Base-by-base conservation (phyloP, 1,140 invertebrate genomes). In the Halesus radiatus region DNA sequence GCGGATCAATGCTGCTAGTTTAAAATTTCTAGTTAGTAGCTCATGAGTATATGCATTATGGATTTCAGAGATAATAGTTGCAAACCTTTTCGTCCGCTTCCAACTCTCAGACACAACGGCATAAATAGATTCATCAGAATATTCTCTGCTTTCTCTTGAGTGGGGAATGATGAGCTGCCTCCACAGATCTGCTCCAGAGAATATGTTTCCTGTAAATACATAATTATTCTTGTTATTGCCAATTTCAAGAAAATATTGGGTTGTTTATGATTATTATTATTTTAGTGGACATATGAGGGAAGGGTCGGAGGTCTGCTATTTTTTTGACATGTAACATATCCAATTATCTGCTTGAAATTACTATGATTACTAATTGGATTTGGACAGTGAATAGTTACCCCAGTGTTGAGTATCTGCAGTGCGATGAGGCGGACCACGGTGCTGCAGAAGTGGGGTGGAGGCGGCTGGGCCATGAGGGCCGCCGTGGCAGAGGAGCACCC, bases 111-210 rank as follows among this genome's bases (percentile, higher is more conserved):
- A 90, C 98, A 99, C 64, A 99, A 90, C 2, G 98, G 98, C 90
- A 99, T 95, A 52, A 99, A 93, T 78, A 99, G 91, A 90, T 99
- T 98, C 89, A 99, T 95, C 4, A 99, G 91, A 89, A 99, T 95
- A 84, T 96, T 97, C 90, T 99, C 97, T 10, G 96, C 95, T 86
- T 98, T 96, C 78, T 98, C 97, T 85, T 95, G 94, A 13, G 93
- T 94, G n/a, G 95, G 92, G 85, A 98, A 98, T 83, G 96, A 92
- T 3, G 95, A 92, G 68, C 93, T 94, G 23, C 96, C 94, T 60
- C 97, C 96, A 88, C 97, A 98, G 56, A 99, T 95, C 85, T 97
- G 96, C 86, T 99, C 98, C 81, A 99, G 88, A 0, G 97, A 96
- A 87, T 96, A 98, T 76, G 94, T 94, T 84, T 98, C 97, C 92